These are phyloP conservation scores for Chrysolina americana DNA, from an alignment of 2,888 invertebrate genomes.

Conservation along the genomic window DNA sequence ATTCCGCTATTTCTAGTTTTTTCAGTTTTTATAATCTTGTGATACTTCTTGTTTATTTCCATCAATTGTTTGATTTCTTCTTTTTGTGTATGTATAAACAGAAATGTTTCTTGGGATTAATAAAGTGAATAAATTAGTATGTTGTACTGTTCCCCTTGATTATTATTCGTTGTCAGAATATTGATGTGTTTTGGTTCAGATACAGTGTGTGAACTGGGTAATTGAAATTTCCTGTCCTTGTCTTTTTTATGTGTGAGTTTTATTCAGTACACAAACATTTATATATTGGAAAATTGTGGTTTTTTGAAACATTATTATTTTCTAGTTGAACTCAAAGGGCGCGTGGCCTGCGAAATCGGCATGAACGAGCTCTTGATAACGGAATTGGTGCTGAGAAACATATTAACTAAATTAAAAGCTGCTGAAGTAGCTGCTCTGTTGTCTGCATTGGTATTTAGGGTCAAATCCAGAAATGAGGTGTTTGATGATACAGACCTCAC, in stretches of 20 bases:
- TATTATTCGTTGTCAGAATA: too few species aligned
- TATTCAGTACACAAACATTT: too few species aligned
- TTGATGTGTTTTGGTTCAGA: too few species aligned
- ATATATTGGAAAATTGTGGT: background rate
- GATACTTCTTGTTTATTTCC: too few species aligned
- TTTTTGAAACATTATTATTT: constrained; percentile 41
- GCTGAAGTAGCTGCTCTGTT: constrained; percentile 95
- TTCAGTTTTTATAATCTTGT: too few species aligned
- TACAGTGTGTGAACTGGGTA: too few species aligned
- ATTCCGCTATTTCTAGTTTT: too few species aligned
- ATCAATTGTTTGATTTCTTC: too few species aligned
- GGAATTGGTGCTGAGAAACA: constrained; percentile 92
- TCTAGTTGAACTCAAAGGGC: constrained; percentile 84
- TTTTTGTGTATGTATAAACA: too few species aligned
- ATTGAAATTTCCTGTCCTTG: background rate
- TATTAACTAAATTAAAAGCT: constrained; percentile 87
- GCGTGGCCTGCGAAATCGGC: constrained; percentile 90
- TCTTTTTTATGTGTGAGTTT: background rate
- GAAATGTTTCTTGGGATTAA: too few species aligned
- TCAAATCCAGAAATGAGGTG: constrained; percentile 75
- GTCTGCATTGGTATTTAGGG: constrained; percentile 94
- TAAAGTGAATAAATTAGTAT: too few species aligned
- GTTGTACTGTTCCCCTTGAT: too few species aligned
- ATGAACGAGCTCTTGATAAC: constrained; percentile 93
- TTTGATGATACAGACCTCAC: constrained; percentile 66